A percentile compares a stretch with the other conserved stretches of the same genome.
These are phyloP conservation scores for Choloepus hoffmanni DNA, from an alignment of 2,113 vertebrate genomes.

Conservation along the genomic window DNA sequence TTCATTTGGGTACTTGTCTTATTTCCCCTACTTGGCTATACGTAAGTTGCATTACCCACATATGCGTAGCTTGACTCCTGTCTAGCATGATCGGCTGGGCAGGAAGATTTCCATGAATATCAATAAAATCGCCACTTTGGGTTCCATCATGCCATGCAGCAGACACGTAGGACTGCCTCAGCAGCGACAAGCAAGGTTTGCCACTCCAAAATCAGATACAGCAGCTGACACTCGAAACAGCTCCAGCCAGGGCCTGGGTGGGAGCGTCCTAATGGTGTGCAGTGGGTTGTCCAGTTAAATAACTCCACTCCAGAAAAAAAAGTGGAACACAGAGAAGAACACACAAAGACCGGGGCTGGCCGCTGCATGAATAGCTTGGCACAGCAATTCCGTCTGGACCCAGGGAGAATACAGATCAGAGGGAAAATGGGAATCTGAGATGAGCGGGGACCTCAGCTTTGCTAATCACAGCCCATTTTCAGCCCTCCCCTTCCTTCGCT, in stretches of 20 bases:
- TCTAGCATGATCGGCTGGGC: not conserved
- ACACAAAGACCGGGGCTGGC: constrained; percentile 80
- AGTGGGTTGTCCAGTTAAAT: not conserved
- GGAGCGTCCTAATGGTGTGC: not conserved
- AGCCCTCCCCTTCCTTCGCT: not conserved
- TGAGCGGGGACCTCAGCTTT: not conserved
- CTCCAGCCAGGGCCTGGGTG: not conserved
- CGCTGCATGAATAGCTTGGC: constrained; percentile 74
- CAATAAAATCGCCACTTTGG: not conserved
- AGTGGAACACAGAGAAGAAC: constrained; percentile 46
- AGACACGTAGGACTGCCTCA: not conserved
- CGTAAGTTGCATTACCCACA: not conserved
- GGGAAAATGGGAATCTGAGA: not conserved
- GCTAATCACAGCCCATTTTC: not conserved
- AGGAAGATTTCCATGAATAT: not conserved
- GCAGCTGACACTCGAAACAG: not conserved
- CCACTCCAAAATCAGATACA: not conserved
- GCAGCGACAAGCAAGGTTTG: not conserved
- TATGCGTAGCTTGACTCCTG: not conserved
- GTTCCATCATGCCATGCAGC: not conserved
- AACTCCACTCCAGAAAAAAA: constrained; percentile 33
- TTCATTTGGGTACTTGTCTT: not conserved
- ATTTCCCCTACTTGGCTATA: not conserved
- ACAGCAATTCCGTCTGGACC: constrained; percentile 11
- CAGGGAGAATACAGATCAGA: constrained; percentile 78